Conservation (phyloP, 1,140 invertebrate genomes). For the Lethocerus indicus region DNA sequence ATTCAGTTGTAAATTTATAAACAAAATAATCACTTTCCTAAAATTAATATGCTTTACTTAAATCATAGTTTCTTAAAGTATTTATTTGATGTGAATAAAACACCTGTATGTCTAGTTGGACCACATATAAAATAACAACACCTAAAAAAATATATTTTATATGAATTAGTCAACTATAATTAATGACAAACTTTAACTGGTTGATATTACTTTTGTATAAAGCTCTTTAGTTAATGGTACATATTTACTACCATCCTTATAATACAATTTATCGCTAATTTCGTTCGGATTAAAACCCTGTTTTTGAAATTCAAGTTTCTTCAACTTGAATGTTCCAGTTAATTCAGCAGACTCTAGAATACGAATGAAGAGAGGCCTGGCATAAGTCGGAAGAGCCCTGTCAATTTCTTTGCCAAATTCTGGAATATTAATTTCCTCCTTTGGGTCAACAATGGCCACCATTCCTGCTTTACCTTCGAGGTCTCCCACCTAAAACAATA, state of each 20-base stretch:
- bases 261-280: slow-evolving; percentile 62
- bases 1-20: too few relatives aligned
- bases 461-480: slow-evolving; percentile 88
- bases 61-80: too few relatives aligned
- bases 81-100: too few relatives aligned
- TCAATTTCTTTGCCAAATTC: slow-evolving; percentile 40
- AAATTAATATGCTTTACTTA: too few relatives aligned
- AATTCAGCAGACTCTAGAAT: slow-evolving; percentile 66
- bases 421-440: slow-evolving; percentile 46
- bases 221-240: slow-evolving; percentile 29
- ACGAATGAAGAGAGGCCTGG: slow-evolving; percentile 74
- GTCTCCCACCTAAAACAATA: slow-evolving; percentile 22
- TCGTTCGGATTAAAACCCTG: slow-evolving; percentile 60
- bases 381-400: slow-evolving; percentile 65
- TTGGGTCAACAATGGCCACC: slow-evolving; percentile 78
- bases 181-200: too few relatives aligned
- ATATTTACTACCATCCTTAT: slow-evolving; percentile 31
- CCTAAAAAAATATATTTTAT: too few relatives aligned
- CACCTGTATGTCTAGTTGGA: too few relatives aligned
- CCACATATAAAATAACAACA: too few relatives aligned
- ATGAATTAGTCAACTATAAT: too few relatives aligned
- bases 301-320: slow-evolving; percentile 53
- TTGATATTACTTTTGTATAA: slow-evolving; percentile 32
- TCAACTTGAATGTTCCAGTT: slow-evolving; percentile 86
- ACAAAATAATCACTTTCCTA: too few relatives aligned